Evolutionary conservation across 2,113 vertebrate species (phyloP).

Genomic region (Vicugna pacos): DNA sequence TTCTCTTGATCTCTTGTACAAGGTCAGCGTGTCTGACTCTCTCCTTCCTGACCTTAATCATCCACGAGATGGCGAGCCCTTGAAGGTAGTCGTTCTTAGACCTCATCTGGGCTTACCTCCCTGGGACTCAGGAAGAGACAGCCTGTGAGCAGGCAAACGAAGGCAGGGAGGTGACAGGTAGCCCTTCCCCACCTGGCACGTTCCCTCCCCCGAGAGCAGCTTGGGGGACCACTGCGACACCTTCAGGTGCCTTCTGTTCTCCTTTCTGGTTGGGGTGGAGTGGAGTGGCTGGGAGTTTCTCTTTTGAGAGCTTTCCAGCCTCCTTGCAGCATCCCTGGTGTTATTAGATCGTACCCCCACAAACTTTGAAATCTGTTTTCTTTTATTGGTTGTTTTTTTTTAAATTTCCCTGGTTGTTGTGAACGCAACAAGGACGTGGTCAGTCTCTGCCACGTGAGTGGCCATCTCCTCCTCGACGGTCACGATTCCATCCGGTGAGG

Average conservation of each 20-base stretch:
- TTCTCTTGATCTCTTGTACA: background rate
- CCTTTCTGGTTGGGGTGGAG: rapidly evolving
- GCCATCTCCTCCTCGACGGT: too few species aligned
- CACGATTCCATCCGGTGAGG: rapidly evolving
- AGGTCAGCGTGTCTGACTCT: background rate
- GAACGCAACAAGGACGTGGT: background rate
- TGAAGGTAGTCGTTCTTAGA: background rate
- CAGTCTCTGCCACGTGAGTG: rapidly evolving
- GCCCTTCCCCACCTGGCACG: rapidly evolving
- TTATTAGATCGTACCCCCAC: background rate
- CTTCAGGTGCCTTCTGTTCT: background rate
- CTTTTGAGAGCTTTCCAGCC: background rate
- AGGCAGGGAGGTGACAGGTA: background rate
- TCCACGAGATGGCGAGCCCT: background rate
- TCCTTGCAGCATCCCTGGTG: background rate
- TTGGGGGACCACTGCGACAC: rapidly evolving
- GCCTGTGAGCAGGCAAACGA: background rate
- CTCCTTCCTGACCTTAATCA: background rate
- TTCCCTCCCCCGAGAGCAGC: background rate
- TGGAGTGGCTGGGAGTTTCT: background rate
- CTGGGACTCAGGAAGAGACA: background rate
- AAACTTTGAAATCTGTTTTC: background rate
- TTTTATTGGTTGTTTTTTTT: background rate
- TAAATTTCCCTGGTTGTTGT: background rate
- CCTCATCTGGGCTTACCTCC: background rate